Percentiles rank a stretch among this genome's conserved stretches.
Conservation (phyloP, 2,113 vertebrate species). For the Anoplopoma fimbria region DNA sequence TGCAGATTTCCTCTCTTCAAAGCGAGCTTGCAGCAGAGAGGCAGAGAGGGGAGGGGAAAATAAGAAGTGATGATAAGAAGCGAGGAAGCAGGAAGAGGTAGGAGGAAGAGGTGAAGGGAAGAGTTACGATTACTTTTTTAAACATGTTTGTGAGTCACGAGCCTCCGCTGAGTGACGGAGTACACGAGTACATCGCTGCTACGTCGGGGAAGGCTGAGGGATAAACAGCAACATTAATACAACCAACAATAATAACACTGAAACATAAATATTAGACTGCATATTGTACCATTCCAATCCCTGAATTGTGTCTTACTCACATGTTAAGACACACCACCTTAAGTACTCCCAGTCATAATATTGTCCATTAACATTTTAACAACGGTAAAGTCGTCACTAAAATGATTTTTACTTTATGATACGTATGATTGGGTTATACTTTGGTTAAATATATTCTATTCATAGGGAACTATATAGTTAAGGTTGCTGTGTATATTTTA, state of each 20-base stretch:
- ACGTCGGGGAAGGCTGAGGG: too few relatives aligned
- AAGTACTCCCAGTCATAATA: too few relatives aligned
- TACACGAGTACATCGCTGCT: background rate
- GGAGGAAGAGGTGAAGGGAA: conserved; percentile 53
- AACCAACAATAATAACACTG: background rate
- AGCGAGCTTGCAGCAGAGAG: conserved; percentile 54
- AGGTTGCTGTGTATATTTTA: background rate
- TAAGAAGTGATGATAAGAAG: conserved; percentile 38
- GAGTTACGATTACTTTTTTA: background rate
- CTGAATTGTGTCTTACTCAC: background rate
- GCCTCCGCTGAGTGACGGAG: background rate
- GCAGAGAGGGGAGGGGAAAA: conserved; percentile 53
- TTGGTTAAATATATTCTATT: background rate
- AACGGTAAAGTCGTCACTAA: background rate
- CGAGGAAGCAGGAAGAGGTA: conserved; percentile 59
- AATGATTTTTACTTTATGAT: background rate
- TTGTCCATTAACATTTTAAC: background rate
- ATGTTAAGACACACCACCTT: background rate
- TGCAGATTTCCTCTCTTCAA: conserved; percentile 86
- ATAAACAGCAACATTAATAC: background rate
- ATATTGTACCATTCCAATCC: background rate
- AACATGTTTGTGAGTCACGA: background rate
- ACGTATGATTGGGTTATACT: background rate
- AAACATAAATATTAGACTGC: background rate
- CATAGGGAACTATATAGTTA: background rate